Evolutionary conservation across 2,888 invertebrate species (phyloP).

Genomic region (Achlya flavicornis): DNA sequence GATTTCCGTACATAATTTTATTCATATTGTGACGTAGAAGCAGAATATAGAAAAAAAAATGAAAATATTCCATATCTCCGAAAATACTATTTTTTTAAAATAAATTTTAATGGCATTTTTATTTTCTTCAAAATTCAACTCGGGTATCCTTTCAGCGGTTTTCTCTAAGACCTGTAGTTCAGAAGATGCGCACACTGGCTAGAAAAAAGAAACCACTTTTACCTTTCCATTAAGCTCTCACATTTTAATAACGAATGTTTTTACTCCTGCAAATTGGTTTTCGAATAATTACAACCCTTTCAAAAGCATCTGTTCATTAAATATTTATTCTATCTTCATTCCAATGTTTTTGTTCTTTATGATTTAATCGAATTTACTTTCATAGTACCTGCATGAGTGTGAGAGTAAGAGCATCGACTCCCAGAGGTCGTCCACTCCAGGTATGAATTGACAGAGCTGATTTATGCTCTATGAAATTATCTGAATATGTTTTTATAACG

Average conservation of each 20-base stretch:
- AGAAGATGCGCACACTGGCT: no score
- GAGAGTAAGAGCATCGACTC: not conserved
- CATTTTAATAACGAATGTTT: not conserved
- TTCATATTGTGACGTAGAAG: no score
- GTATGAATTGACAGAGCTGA: not conserved
- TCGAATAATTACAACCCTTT: conserved; percentile 1
- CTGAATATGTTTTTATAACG: not conserved
- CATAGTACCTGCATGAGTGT: not conserved
- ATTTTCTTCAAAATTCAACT: no score
- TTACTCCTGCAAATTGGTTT: not conserved
- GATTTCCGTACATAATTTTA: no score
- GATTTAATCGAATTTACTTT: conserved; percentile 1
- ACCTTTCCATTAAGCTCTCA: not conserved
- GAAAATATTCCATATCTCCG: no score
- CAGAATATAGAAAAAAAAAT: no score
- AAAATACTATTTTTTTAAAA: no score
- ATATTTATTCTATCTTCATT: not conserved
- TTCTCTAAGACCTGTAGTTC: no score
- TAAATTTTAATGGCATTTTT: no score
- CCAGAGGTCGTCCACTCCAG: not conserved
- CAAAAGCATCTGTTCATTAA: not conserved
- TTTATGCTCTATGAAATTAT: not conserved
- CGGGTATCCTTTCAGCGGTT: no score
- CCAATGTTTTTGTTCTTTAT: not conserved
- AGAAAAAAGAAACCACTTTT: no score